phyloP scores from a whole-genome alignment of 2,797 vertebrate species.

The Danio albolineatus region DNA sequence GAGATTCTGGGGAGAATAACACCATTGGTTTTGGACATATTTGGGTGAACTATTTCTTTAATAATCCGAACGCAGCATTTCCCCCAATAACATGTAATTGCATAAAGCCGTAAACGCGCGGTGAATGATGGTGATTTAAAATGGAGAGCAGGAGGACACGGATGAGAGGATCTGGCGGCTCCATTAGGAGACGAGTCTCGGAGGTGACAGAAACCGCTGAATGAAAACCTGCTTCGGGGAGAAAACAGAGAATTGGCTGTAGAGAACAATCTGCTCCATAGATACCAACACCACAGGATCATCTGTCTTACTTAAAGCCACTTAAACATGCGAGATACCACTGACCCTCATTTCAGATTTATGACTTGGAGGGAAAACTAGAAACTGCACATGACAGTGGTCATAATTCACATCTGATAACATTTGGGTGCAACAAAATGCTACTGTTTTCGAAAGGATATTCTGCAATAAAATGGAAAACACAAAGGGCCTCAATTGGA shows the following conservation, averaged over 20 bases:
- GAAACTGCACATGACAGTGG: not conserved
- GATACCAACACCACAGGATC: slow-evolving; percentile 39
- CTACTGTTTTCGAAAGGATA: too few species aligned
- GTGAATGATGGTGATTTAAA: slow-evolving; percentile 28
- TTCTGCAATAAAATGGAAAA: too few species aligned
- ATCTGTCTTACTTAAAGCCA: slow-evolving; percentile 51
- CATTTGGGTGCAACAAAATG: too few species aligned
- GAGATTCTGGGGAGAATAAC: not conserved
- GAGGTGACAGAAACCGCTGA: slow-evolving; percentile 51
- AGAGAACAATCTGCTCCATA: slow-evolving; percentile 25
- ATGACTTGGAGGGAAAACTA: not conserved
- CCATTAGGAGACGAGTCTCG: slow-evolving; percentile 39
- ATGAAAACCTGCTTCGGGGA: slow-evolving; percentile 13
- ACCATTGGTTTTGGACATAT: slow-evolving; percentile 3
- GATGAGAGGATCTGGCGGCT: not conserved
- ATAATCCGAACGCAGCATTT: slow-evolving; percentile 28
- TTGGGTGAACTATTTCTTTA: slow-evolving; percentile 12
- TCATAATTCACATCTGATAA: not conserved
- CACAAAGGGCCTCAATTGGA: too few species aligned
- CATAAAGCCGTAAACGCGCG: slow-evolving; percentile 22
- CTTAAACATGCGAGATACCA: slow-evolving; percentile 35
- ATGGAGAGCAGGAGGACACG: slow-evolving; percentile 22
- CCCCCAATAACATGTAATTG: not conserved
- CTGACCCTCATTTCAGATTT: slow-evolving; percentile 15
- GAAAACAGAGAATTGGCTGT: slow-evolving; percentile 2